Conservation (phyloP, 2,797 vertebrate genomes). For the Orestias chungarensis region DNA sequence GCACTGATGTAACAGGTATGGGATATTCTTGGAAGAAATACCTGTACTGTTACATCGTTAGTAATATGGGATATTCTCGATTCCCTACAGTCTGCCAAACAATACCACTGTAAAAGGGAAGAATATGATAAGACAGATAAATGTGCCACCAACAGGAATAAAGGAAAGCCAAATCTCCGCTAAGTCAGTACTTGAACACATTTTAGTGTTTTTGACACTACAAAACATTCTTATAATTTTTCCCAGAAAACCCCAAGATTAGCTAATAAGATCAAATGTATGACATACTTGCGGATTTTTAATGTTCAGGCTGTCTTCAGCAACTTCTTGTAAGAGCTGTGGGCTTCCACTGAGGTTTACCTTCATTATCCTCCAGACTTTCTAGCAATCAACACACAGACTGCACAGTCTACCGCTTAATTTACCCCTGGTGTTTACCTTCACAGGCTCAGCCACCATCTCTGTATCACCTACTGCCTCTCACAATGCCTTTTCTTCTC, state of each 20-base stretch:
- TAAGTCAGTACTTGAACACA: background rate
- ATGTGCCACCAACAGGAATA: background rate
- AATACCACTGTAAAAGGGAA: background rate
- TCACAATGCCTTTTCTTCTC: conserved; percentile 25
- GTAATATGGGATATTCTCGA: background rate
- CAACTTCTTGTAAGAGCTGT: conserved; percentile 9
- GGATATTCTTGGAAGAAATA: background rate
- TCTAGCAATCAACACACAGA: conserved; percentile 30
- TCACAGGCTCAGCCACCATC: conserved; percentile 33
- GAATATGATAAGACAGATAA: background rate
- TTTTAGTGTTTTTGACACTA: background rate
- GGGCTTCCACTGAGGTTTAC: conserved; percentile 20
- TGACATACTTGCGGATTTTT: conserved; percentile 4
- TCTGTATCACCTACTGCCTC: conserved; percentile 34
- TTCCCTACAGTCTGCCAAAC: too few species aligned
- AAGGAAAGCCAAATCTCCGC: background rate
- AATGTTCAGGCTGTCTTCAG: conserved; percentile 6
- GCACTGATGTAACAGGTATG: background rate
- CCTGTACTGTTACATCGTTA: background rate
- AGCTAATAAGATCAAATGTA: background rate
- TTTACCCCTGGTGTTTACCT: conserved; percentile 43
- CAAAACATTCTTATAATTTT: background rate
- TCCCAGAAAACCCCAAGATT: background rate
- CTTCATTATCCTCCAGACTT: conserved; percentile 22
- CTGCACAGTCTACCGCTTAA: conserved; percentile 32